Base-by-base conservation (phyloP, 2,888 invertebrate species). In the Eupithecia pulchellata region DNA sequence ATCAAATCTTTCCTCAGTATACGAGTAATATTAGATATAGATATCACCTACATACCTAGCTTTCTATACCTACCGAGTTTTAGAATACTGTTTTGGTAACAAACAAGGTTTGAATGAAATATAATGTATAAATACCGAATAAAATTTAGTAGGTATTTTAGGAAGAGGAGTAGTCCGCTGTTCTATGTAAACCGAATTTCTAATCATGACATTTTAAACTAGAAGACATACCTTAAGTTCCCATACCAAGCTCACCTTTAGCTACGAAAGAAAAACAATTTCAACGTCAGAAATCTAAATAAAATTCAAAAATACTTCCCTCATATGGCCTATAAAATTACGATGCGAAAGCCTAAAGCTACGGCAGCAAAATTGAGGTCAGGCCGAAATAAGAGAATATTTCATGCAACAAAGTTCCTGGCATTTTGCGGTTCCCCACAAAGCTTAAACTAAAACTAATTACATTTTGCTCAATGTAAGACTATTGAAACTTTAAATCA, bases 381-480 rank as follows among this genome's bases (percentile, higher is more conserved):
- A 72, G 71, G 61, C 66, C 70, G 75, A 81, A 81, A 79, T 79
- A 78, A 68, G 68, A 71, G 64, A 72, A 78, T 78, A 34, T 81
- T 82, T 78, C 77, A 79, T 80, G 77, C 77, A 81, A 82, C 81
- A 82, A 85, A 82, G 82, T 83, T 83, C 52, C 20, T 75, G 76
- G 72, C 78, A 77, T 82, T 81, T 79, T 79, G 74, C 72, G 77
- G 80, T 78, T 73, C 72, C 47, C 71, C 66, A 76, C 77, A 81
- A 77, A 79, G 79, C 77, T 76, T 74, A 74, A 79, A 82, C 81
- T 81, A 83, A 75, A 80, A 81, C 81, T 81, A 84, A 85, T 82
- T 83, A 81, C 79, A 78, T 52, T 78, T 77, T 76, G 57, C 74
- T 71, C 66, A 71, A 74, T 75, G 74, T 74, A 74, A 69, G 71